Evolutionary conservation across 2,797 vertebrate genomes (phyloP).

Genomic region (Macropodus opercularis): DNA sequence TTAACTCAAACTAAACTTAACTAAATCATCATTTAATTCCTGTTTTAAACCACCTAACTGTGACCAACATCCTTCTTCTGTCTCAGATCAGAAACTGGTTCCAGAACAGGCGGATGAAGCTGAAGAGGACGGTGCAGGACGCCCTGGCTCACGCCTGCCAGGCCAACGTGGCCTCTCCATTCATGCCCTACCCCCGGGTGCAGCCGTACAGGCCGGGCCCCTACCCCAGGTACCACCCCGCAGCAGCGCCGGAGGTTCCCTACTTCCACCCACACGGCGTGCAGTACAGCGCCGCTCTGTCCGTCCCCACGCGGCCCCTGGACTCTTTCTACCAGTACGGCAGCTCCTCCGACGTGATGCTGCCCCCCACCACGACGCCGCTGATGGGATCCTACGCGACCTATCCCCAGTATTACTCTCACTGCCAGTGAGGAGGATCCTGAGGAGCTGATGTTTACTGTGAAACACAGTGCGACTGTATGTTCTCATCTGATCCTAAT

Average conservation of each 20-base stretch:
- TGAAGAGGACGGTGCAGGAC: conserved; percentile 83
- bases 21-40: too few relatives aligned
- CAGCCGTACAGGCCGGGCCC: conserved; percentile 73
- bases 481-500: not conserved
- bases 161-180: conserved; percentile 74
- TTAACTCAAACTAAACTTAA: too few relatives aligned
- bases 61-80: not conserved
- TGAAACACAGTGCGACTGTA: not conserved
- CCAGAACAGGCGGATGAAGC: conserved; percentile 86
- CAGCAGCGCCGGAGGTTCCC: conserved; percentile 27
- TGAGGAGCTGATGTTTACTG: not conserved
- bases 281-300: conserved; percentile 62
- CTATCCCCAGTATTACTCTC: conserved; percentile 73
- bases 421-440: not conserved
- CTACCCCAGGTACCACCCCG: conserved; percentile 65
- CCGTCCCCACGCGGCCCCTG: conserved; percentile 45
- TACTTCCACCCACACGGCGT: conserved; percentile 67
- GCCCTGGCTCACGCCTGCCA: conserved; percentile 81
- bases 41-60: too few relatives aligned
- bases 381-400: conserved; percentile 68
- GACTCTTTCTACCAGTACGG: conserved; percentile 78
- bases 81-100: conserved; percentile 86
- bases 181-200: conserved; percentile 79
- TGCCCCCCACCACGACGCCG: conserved; percentile 49
- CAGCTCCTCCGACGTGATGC: conserved; percentile 64